Base-by-base conservation (phyloP, 2,888 invertebrate species). In the Pyralis farinalis region DNA sequence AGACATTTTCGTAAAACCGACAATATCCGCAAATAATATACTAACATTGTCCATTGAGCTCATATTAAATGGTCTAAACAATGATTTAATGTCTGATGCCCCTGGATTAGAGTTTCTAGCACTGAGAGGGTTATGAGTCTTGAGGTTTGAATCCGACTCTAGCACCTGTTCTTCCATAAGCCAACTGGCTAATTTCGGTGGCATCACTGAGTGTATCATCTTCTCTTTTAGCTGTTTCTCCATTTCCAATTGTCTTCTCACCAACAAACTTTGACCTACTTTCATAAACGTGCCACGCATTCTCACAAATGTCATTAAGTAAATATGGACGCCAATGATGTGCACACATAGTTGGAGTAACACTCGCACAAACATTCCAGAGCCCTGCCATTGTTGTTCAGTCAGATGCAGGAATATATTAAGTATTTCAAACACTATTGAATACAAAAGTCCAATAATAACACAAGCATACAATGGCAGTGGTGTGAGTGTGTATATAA, bases 181-280 rank as follows among this genome's bases (percentile, higher is more conserved):
- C 94, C 95, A 96, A 55, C 93, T 92, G 1, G 97, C 97, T 1
- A 98, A 95, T 68, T 94, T 95, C 0, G 97, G 97, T 6, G 98
- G 98, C 98, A 98, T 98, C 43, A 99, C 96, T 12, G 98, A 98
- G 72, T 96, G 96, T 58, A 97, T 98, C 98, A 98, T 98, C 75
- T 97, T 97, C 75, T 98, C 97, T 75, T 98, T 98, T 32, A 98
- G 89, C 68, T 96, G 95, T 63, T 97, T 97, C 73, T 98, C 98
- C 90, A 96, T 93, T 80, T 97, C 97, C 43, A 98, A 83, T 71
- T 98, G 97, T 37, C 95, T 91, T 21, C 97, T 91, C 3, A 98
- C 97, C 44, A 98, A 86, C 45, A 98, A 86, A 60, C 97, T 97
- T 75, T 98, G 97, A 1, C 98, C 98, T 37, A 95, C 97, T 90